These are phyloP conservation scores for Alitta virens DNA, from an alignment of 2,888 invertebrate genomes.

Conservation along the genomic window DNA sequence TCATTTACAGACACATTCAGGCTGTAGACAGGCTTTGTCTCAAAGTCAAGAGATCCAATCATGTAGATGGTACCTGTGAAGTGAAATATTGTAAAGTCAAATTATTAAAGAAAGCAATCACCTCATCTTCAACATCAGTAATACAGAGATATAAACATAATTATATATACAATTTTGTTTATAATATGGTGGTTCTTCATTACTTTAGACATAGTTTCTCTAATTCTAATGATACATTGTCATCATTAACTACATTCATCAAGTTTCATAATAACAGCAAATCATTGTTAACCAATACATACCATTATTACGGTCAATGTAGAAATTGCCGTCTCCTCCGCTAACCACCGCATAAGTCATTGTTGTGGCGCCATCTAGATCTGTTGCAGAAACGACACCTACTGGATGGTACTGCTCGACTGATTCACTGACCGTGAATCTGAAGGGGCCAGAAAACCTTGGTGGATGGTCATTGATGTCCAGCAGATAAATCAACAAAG, in stretches of 20 bases:
- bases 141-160: no score
- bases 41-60: constrained; percentile 32
- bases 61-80: constrained; percentile 31
- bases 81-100: no score
- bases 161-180: no score
- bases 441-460: constrained; percentile 18
- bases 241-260: no score
- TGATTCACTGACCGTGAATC: constrained; percentile 30
- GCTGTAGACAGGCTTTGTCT: constrained; percentile 20
- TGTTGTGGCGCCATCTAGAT: constrained; percentile 26
- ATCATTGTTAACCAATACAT: no score
- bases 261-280: no score
- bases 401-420: constrained; percentile 16
- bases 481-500: constrained; percentile 10
- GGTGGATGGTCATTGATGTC: constrained; percentile 38
- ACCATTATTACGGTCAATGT: constrained; percentile 29
- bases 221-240: no score
- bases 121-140: no score
- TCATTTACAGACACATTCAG: constrained; percentile 32
- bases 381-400: constrained; percentile 28
- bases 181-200: no score
- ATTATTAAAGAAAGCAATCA: no score
- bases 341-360: constrained; percentile 21
- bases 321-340: constrained; percentile 29
- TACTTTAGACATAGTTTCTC: no score